Evolutionary conservation across 2,113 vertebrate species (phyloP).

Genomic region (Corythaeola cristata): DNA sequence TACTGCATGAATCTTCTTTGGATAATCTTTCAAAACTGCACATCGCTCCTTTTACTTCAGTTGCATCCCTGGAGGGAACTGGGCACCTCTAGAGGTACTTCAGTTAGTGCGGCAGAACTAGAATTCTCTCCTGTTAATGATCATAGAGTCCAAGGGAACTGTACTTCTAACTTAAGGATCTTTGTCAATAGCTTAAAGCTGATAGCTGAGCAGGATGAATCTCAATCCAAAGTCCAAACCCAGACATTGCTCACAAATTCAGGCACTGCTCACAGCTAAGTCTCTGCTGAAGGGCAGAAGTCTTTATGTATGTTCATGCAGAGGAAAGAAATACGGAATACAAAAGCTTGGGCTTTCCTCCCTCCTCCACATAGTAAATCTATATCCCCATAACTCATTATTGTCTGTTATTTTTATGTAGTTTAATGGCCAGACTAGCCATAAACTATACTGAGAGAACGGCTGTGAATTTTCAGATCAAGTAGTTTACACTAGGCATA

Average conservation of each 20-base stretch:
- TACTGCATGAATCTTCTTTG: neutral
- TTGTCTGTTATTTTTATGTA: neutral
- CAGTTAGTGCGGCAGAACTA: neutral
- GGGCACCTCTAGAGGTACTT: neutral
- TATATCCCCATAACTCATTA: neutral
- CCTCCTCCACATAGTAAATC: neutral
- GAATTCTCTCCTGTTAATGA: neutral
- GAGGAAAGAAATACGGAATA: neutral
- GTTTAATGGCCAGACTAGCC: neutral
- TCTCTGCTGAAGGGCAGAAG: neutral
- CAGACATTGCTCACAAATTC: neutral
- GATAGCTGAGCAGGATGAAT: neutral
- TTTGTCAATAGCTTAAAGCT: neutral
- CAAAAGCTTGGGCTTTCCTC: neutral
- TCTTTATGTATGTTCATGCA: neutral
- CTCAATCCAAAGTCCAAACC: neutral
- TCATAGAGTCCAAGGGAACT: neutral
- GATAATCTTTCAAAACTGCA: neutral
- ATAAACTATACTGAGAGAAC: neutral
- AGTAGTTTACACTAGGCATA: neutral
- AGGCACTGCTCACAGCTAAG: neutral
- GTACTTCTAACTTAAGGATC: neutral
- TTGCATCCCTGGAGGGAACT: neutral
- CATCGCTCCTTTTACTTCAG: neutral
- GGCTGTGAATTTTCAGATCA: neutral